A percentile compares a stretch with the other conserved stretches of the same genome.
phyloP scores from a whole-genome alignment of 2,797 vertebrate species.

The Masticophis lateralis region DNA sequence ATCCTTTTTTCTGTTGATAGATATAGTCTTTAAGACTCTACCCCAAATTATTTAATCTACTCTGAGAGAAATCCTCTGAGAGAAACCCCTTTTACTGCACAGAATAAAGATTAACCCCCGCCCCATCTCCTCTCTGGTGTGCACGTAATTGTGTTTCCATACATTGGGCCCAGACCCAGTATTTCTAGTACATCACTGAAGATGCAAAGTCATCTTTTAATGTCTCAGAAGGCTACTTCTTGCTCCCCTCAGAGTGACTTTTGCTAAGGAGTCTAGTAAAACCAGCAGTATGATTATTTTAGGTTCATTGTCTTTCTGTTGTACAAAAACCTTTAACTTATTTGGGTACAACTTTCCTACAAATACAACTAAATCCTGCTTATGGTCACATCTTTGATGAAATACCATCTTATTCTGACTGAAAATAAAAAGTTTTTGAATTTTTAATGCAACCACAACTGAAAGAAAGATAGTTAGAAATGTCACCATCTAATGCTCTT shows the following conservation, averaged over 20 bases:
- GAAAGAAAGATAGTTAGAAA: neutral
- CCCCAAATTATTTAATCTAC: neutral
- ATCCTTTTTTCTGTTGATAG: neutral
- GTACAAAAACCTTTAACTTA: neutral
- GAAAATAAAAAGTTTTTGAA: neutral
- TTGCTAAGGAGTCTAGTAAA: neutral
- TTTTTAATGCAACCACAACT: neutral
- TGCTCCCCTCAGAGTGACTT: neutral
- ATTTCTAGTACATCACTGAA: neutral
- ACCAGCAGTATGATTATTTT: neutral
- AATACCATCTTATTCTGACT: neutral
- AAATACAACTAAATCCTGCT: neutral
- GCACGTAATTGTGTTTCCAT: neutral
- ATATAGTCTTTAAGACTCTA: neutral
- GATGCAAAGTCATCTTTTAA: neutral
- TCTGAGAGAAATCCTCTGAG: neutral
- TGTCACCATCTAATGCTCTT: neutral
- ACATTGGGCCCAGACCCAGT: neutral
- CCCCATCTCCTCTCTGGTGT: neutral
- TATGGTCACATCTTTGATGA: neutral
- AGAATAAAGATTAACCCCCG: neutral
- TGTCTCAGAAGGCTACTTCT: neutral
- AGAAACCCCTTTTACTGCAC: neutral
- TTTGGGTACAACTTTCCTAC: neutral
- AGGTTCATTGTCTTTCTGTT: neutral